These are phyloP conservation scores for Sylvilagus floridanus DNA, from an alignment of 2,797 vertebrate species.

Conservation along the genomic window DNA sequence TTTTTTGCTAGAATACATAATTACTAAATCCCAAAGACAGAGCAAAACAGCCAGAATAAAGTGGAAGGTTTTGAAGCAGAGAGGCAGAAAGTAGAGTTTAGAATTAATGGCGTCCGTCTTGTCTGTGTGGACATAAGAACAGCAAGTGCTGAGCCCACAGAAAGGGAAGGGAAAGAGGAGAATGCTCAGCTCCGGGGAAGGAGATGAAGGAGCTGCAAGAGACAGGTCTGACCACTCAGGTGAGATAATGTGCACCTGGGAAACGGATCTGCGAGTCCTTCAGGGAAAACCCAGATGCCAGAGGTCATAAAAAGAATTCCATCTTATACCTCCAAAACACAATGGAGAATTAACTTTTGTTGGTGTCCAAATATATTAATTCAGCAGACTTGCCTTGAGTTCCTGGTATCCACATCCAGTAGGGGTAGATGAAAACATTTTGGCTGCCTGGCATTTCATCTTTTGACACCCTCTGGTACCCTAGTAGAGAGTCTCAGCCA, in stretches of 20 bases:
- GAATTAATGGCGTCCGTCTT: neutral
- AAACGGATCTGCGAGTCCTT: slow-evolving; percentile 10
- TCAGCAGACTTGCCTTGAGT: neutral
- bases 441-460: neutral
- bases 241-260: neutral
- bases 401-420: neutral
- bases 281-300: slow-evolving; percentile 26
- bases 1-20: neutral
- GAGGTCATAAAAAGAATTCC: slow-evolving; percentile 21
- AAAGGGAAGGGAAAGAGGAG: neutral
- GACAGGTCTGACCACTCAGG: neutral
- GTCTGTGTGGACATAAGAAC: neutral
- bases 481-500: neutral
- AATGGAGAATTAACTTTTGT: slow-evolving; percentile 8
- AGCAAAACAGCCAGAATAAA: neutral
- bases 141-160: neutral
- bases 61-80: neutral
- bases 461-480: neutral
- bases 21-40: slow-evolving; percentile 17
- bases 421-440: neutral
- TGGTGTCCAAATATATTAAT: slow-evolving; percentile 47
- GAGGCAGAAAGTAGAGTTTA: neutral
- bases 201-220: neutral
- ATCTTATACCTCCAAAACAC: slow-evolving; percentile 9
- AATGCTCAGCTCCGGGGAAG: neutral